Evolutionary conservation across 2,797 vertebrate genomes (phyloP).

Genomic region (Argya squamiceps): DNA sequence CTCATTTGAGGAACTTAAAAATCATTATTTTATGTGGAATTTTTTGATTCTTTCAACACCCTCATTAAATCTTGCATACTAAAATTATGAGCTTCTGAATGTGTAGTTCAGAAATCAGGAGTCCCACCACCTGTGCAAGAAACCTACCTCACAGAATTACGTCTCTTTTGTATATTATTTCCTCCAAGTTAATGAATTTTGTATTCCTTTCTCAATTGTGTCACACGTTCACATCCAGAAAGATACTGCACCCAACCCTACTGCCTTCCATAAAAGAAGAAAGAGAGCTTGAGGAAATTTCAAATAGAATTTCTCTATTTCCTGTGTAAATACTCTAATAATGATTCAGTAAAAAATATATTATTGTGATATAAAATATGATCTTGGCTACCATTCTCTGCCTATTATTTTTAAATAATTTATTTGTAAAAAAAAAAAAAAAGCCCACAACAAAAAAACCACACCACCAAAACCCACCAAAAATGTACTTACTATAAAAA

Average conservation of each 20-base stretch:
- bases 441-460: too few species aligned
- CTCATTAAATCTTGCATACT: not conserved
- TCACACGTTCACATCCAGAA: not conserved
- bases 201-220: not conserved
- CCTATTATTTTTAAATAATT: not conserved
- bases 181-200: not conserved
- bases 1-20: not conserved
- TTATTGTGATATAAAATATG: not conserved
- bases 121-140: not conserved
- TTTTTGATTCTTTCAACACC: not conserved
- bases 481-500: not conserved
- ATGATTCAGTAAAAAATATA: not conserved
- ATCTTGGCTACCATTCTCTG: not conserved
- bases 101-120: not conserved
- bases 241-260: not conserved
- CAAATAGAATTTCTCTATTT: not conserved
- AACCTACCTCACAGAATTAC: not conserved
- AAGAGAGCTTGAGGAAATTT: not conserved
- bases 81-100: not conserved
- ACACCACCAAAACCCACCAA: accelerated
- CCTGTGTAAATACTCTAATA: not conserved
- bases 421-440: not conserved
- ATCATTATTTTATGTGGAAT: not conserved
- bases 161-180: not conserved
- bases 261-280: not conserved